Percentiles rank a stretch among this genome's conserved stretches.
Conservation (phyloP, 2,888 invertebrate species). For the Tuberolachnus salignus region DNA sequence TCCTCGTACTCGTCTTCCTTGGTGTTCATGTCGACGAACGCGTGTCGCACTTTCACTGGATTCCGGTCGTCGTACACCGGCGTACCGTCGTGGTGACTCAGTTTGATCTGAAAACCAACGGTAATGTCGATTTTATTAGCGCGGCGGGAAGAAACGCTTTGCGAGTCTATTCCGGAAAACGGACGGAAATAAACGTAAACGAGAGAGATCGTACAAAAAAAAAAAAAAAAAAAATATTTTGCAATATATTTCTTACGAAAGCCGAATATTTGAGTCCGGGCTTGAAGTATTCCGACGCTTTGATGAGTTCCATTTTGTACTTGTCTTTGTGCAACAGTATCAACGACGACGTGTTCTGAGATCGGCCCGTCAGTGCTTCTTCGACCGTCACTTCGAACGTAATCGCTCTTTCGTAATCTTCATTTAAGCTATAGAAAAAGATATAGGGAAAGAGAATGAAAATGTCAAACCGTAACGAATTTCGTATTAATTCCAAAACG, state of each 20-base stretch:
- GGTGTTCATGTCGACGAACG: slow-evolving; percentile 69
- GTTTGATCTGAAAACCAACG: slow-evolving; percentile 67
- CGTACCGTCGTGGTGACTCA: slow-evolving; percentile 74
- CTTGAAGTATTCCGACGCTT: slow-evolving; percentile 85
- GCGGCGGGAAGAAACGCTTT: background rate
- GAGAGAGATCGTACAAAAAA: background rate
- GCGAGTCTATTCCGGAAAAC: background rate
- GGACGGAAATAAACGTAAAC: background rate
- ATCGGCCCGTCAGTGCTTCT: slow-evolving; percentile 84
- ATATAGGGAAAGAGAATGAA: background rate
- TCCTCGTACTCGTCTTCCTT: slow-evolving; percentile 66
- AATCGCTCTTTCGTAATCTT: slow-evolving; percentile 81
- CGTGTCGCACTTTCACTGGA: slow-evolving; percentile 69
- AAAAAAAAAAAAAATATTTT: too few relatives aligned
- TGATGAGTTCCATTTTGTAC: slow-evolving; percentile 77
- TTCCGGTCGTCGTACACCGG: slow-evolving; percentile 69
- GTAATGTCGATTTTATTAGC: background rate
- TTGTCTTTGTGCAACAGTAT: slow-evolving; percentile 78
- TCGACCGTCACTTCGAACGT: slow-evolving; percentile 87
- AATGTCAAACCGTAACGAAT: too few relatives aligned
- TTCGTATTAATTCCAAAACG: slow-evolving; percentile 55
- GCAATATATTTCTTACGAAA: slow-evolving; percentile 68
- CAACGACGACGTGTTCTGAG: slow-evolving; percentile 78
- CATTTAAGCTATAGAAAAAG: slow-evolving; percentile 68
- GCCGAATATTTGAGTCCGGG: slow-evolving; percentile 84